These are phyloP conservation scores for Junonia oenone DNA, from an alignment of 2,888 invertebrate genomes.

Conservation along the genomic window DNA sequence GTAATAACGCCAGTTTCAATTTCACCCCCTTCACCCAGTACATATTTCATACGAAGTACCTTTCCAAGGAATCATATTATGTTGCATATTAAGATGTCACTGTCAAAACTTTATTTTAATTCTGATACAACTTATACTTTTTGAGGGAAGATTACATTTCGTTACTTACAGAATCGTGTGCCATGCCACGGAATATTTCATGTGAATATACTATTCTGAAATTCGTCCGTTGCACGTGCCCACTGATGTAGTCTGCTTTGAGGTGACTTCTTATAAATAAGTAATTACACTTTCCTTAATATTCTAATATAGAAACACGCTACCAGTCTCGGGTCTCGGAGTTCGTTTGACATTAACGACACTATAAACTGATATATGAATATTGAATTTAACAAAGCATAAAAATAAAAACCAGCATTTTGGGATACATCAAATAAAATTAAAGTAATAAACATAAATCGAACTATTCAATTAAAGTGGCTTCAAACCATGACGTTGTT, in stretches of 20 bases:
- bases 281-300: constrained; percentile 41
- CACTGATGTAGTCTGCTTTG: constrained; percentile 23
- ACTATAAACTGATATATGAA: neutral
- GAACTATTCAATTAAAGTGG: constrained; percentile 75
- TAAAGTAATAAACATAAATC: constrained; percentile 63
- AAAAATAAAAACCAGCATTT: constrained; percentile 30
- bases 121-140: neutral
- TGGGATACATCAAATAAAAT: constrained; percentile 46
- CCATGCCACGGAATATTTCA: neutral
- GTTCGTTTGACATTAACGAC: constrained; percentile 12
- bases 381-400: neutral
- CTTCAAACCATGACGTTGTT: constrained; percentile 65
- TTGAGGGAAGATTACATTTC: neutral
- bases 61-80: constrained; percentile 20
- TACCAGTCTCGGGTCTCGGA: constrained; percentile 23
- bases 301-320: constrained; percentile 31
- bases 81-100: constrained; percentile 18
- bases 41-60: constrained; percentile 44
- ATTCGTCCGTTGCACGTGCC: constrained; percentile 37
- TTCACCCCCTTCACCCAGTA: constrained; percentile 49
- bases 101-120: neutral
- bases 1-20: constrained; percentile 71
- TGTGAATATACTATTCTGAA: constrained; percentile 15
- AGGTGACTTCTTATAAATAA: constrained; percentile 59
- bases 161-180: neutral